These are phyloP conservation scores for Pantherophis vulpinus DNA, from an alignment of 2,797 vertebrate genomes.

Conservation along the genomic window DNA sequence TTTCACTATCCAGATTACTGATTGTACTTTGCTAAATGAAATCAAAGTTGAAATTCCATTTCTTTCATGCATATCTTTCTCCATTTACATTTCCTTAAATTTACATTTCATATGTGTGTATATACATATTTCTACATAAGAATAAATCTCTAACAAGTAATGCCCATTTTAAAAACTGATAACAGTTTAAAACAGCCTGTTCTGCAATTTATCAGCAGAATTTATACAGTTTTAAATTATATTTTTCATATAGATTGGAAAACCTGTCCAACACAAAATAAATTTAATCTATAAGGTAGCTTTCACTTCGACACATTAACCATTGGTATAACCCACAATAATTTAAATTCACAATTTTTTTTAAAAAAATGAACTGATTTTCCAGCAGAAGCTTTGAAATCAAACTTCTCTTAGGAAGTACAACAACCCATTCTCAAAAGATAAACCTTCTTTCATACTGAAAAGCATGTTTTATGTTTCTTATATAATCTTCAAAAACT, in stretches of 20 bases:
- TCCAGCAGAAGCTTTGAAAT: background rate
- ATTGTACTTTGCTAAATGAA: background rate
- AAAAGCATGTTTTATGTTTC: conserved; percentile 21
- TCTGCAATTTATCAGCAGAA: background rate
- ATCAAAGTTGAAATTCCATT: background rate
- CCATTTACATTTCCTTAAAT: background rate
- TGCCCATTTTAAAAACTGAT: conserved; percentile 18
- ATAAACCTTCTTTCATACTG: background rate
- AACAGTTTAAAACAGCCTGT: conserved; percentile 12
- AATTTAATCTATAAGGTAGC: background rate
- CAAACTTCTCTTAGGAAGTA: background rate
- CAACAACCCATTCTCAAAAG: conserved; percentile 1
- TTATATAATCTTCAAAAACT: conserved; percentile 21
- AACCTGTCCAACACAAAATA: background rate
- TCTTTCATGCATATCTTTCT: background rate
- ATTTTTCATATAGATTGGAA: conserved; percentile 30
- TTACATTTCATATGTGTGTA: too few species aligned
- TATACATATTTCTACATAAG: too few species aligned
- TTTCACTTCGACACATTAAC: conserved; percentile 20
- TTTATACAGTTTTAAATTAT: background rate
- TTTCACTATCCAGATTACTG: conserved; percentile 3
- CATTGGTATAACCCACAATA: background rate
- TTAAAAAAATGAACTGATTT: background rate
- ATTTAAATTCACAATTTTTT: background rate
- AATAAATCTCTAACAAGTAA: background rate